These are phyloP conservation scores for Mallotus villosus DNA, from an alignment of 2,797 vertebrate genomes.

Conservation along the genomic window DNA sequence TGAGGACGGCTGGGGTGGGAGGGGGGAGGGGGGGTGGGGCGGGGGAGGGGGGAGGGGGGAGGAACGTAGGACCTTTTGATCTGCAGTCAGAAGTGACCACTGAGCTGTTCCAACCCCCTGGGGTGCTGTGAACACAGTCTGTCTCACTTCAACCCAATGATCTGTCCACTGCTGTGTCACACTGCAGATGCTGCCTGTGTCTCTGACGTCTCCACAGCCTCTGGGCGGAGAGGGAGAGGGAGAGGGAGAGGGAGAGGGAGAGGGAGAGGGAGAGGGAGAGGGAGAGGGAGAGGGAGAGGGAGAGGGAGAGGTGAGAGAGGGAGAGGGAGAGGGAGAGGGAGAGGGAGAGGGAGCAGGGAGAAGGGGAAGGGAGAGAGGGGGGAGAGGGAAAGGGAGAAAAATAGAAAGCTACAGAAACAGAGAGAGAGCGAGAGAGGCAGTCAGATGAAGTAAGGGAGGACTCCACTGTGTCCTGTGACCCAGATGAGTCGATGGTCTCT, in stretches of 20 bases:
- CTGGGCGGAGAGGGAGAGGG: neutral
- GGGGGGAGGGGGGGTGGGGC: no score
- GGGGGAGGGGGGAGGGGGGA: neutral
- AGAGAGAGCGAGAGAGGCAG: neutral
- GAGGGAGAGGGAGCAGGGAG: neutral
- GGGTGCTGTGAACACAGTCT: no score
- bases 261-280: neutral
- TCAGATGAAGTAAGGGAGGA: constrained; percentile 1
- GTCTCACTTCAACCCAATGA: neutral
- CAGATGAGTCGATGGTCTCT: constrained; percentile 18
- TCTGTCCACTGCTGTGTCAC: neutral
- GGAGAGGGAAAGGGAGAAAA: neutral
- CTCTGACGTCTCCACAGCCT: no score
- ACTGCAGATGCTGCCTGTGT: no score
- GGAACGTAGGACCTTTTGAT: neutral
- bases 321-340: neutral
- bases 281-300: neutral
- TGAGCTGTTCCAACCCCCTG: neutral
- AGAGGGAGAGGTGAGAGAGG: neutral
- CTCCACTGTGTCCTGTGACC: no score
- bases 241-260: neutral
- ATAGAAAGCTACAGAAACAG: neutral
- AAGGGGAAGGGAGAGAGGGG: neutral
- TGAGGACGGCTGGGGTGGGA: neutral
- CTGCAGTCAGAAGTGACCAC: neutral